Percentiles rank a stretch among this genome's conserved stretches.
Conservation (phyloP, 2,113 vertebrate genomes). For the Oenanthe oenanthe region DNA sequence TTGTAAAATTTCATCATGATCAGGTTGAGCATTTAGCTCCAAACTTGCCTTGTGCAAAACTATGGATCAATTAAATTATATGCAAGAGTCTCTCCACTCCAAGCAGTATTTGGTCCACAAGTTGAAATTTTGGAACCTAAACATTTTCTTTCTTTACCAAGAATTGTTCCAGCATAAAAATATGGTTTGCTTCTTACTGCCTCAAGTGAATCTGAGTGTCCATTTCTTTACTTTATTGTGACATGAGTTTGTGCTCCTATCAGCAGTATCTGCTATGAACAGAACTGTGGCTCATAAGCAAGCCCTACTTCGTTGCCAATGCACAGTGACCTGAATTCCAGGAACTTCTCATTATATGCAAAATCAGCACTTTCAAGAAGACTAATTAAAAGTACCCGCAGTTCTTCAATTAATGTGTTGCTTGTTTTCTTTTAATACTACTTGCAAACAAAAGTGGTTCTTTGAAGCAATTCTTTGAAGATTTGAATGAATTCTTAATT, state of each 20-base stretch:
- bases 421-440: slow-evolving; percentile 26
- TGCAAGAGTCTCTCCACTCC: background rate
- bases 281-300: background rate
- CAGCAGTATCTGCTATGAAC: background rate
- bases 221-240: background rate
- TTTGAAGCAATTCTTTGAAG: slow-evolving; percentile 52
- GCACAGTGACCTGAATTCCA: background rate
- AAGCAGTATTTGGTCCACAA: background rate
- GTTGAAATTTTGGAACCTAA: background rate
- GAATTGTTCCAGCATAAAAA: background rate
- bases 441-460: background rate
- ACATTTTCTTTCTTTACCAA: background rate
- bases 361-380: slow-evolving; percentile 3
- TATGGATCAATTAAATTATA: background rate
- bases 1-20: background rate
- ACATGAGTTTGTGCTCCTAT: background rate
- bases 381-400: background rate
- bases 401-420: background rate
- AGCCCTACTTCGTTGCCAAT: background rate
- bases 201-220: background rate
- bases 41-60: background rate
- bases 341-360: background rate
- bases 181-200: background rate
- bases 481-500: slow-evolving; percentile 13
- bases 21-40: background rate